A percentile compares a stretch with the other conserved stretches of the same genome.
These are phyloP conservation scores for Spodoptera frugiperda DNA, from an alignment of 1,140 invertebrate species.

Conservation along the genomic window DNA sequence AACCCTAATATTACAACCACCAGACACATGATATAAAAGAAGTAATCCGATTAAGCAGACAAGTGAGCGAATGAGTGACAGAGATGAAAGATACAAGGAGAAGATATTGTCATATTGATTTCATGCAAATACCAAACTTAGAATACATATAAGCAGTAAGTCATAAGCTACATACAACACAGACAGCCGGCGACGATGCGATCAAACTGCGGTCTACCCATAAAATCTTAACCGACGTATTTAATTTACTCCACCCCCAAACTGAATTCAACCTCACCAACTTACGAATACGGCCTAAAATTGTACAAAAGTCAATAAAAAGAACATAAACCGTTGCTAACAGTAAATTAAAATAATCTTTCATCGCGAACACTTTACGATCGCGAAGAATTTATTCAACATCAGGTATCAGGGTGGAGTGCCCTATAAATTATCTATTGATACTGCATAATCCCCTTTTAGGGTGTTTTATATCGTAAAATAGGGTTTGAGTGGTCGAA, in stretches of 20 bases:
- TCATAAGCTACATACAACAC: neutral
- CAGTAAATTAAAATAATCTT: constrained; percentile 46
- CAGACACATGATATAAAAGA: no score
- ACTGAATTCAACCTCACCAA: neutral
- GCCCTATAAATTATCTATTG: constrained; percentile 41
- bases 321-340: constrained; percentile 29
- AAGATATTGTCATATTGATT: no score
- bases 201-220: neutral
- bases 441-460: constrained; percentile 37
- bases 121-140: no score
- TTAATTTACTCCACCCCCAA: constrained; percentile 2
- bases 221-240: constrained; percentile 14
- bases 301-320: constrained; percentile 4
- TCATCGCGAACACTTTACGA: constrained; percentile 34
- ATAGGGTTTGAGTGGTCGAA: no score
- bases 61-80: no score
- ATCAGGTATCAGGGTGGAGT: constrained; percentile 34
- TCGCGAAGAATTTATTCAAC: constrained; percentile 27
- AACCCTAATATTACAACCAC: no score
- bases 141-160: neutral
- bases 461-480: neutral
- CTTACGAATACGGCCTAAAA: neutral
- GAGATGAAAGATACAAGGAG: no score
- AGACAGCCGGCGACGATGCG: neutral
- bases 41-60: no score